Evolutionary conservation across 2,888 invertebrate species (phyloP), one percentile per base, ranked within the genome.

Genomic region (Operophtera brumata): DNA sequence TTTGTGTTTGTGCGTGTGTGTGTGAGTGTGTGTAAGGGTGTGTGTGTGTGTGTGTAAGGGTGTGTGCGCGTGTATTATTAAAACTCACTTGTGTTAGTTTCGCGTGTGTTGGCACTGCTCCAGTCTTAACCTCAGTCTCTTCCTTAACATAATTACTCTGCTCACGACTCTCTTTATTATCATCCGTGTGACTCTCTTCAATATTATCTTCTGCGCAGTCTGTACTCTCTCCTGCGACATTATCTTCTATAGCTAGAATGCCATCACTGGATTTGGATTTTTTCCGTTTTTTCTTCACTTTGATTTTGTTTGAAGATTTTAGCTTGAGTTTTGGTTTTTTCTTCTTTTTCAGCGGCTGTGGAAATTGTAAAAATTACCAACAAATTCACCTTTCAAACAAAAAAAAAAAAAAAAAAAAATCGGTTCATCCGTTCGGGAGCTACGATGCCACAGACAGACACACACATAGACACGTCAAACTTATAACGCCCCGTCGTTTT

Each of bases 331-430:
- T 44, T 0, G 51, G 11, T 47, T 71, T 71, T 50, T 62, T 69
- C 48, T 73, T 72, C 0, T 11, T 66, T 62, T 61, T 69, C 63
- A 20, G 54, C 10, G 1, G 57, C 56, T 52, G 45, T 34, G 39
- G 34, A 39, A 9, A 30, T 9, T 9, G 9, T 2, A 2, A 30
- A 9, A 6, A 30, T 30, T 8, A 26, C 6, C 26, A 26, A n/a
- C n/a, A n/a, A n/a, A n/a, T n/a, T n/a, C n/a, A n/a, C n/a, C n/a
- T n/a, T n/a, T n/a, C n/a, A n/a, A n/a, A n/a, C n/a, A n/a, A n/a
- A n/a, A n/a, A n/a, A n/a, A n/a, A n/a, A n/a, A n/a, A n/a, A n/a
- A n/a, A n/a, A n/a, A n/a, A n/a, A n/a, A n/a, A n/a, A n/a, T n/a
- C n/a, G n/a, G n/a, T n/a, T n/a, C n/a, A n/a, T n/a, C n/a, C n/a